Evolutionary conservation across 2,888 invertebrate species (phyloP), one percentile per base, ranked within the genome.

Genomic region (Tipula helvola): DNA sequence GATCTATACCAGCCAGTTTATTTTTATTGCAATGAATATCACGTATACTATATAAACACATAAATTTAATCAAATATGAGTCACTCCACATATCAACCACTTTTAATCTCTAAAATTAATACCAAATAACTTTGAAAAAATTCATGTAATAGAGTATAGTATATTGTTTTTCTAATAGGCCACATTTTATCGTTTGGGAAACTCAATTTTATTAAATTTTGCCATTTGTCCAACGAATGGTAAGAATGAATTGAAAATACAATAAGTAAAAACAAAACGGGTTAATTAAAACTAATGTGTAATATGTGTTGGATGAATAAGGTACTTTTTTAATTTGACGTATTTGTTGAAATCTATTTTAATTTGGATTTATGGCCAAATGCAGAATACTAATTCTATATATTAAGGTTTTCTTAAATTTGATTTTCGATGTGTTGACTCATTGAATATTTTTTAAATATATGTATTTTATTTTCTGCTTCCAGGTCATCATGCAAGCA

Each of bases 401-500:
- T 39, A 44, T 44, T 10, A 5, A 44, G 44, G 3, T 3, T 10
- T 44, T 44, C 39, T 10, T 44, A 44, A 28, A 28, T 28, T 28
- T 28, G 28, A 10, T 12, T 44, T 44, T 3, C 10, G 44, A 44
- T 44, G 44, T 44, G 12, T 44, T 44, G 44, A 3, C 44, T 44
- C 1, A 16, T n/a, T 4, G 71, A 84, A n/a, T 84, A 84, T 86
- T 13, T 28, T 86, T 44, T 12, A 42, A 42, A 12, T 28, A 10
- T n/a, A n/a, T n/a, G n/a, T 86, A 10, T 44, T 86, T 44, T 18
- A 5, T 47, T 42, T 44, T 44, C 18, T 88, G 8, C 13, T 88
- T 88, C 5, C 86, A 93, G 93, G 95, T 95, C n/a, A n/a, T n/a
- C n/a, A n/a, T n/a, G 96, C 96, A 97, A 91, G 97, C 96, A 18